phyloP scores from a whole-genome alignment of 1,140 invertebrate genomes.

The Lasaia peninsularis region DNA sequence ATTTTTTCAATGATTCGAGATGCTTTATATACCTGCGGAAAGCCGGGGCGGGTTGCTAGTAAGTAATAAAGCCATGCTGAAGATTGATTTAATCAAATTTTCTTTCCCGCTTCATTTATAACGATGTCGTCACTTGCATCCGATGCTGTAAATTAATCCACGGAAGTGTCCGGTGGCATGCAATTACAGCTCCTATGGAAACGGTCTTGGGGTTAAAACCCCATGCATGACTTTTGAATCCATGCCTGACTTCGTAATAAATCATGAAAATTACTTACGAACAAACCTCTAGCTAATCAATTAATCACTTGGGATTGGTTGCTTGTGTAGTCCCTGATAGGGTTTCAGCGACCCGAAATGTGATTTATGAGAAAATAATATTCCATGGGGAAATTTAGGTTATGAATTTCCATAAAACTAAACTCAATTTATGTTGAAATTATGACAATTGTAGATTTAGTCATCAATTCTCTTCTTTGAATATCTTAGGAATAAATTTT shows the following conservation, averaged over 20 bases:
- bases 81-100: slow-evolving; percentile 18
- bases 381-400: slow-evolving; percentile 52
- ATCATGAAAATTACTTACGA: slow-evolving; percentile 68
- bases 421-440: slow-evolving; percentile 1
- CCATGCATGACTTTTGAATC: slow-evolving; percentile 36
- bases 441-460: background rate
- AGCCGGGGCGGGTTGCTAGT: too few relatives aligned
- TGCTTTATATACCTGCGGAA: background rate
- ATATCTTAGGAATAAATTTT: background rate
- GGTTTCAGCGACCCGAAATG: slow-evolving; percentile 50
- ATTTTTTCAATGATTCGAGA: too few relatives aligned
- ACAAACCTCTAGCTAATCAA: slow-evolving; percentile 65
- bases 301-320: slow-evolving; percentile 67
- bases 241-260: slow-evolving; percentile 44
- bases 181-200: slow-evolving; percentile 31
- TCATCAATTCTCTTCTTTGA: background rate
- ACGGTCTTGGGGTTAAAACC: slow-evolving; percentile 24
- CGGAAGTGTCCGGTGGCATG: slow-evolving; percentile 21
- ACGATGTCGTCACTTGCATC: slow-evolving; percentile 35
- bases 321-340: slow-evolving; percentile 53
- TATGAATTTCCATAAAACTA: slow-evolving; percentile 23
- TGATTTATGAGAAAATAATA: slow-evolving; percentile 72
- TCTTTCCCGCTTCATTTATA: slow-evolving; percentile 32
- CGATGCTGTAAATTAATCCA: slow-evolving; percentile 39
- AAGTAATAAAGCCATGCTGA: background rate